phyloP scores from a whole-genome alignment of 2,888 invertebrate genomes.

The Drosophila stalkeri region DNA sequence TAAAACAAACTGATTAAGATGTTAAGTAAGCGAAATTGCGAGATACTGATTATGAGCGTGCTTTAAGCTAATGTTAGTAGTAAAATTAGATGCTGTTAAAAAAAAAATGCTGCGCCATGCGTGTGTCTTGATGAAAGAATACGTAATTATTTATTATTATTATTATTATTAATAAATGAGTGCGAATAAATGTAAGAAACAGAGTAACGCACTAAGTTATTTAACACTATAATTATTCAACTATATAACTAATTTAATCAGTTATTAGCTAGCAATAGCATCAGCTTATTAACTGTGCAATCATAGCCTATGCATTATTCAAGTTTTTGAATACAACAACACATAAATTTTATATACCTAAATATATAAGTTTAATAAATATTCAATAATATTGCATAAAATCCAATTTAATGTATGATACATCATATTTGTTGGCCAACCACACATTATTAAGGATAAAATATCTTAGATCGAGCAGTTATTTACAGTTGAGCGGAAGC shows the following conservation, averaged over 20 bases:
- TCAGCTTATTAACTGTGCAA: background rate
- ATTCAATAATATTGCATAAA: background rate
- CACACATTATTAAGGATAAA: background rate
- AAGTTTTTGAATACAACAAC: background rate
- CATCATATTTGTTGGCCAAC: background rate
- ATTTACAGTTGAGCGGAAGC: background rate
- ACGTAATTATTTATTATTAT: constrained; percentile 8
- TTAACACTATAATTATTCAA: constrained; percentile 6
- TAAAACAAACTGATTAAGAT: background rate
- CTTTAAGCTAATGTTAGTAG: constrained; percentile 11
- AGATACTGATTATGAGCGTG: constrained; percentile 23
- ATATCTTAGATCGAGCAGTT: background rate
- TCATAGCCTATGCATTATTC: constrained; percentile 30
- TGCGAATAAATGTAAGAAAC: constrained; percentile 9
- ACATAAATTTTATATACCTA: constrained; percentile 1
- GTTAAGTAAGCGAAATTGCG: constrained; percentile 15
- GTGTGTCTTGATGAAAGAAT: constrained; percentile 14
- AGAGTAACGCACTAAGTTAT: constrained; percentile 26
- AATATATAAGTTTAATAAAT: background rate
- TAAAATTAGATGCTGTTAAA: background rate
- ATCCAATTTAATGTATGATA: background rate
- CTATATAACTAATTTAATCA: constrained; percentile 11
- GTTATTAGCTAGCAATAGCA: constrained; percentile 1
- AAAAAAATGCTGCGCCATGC: constrained; percentile 5
- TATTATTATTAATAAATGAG: background rate